Evolutionary conservation across 2,888 invertebrate species (phyloP).

Genomic region (Agrypnus murinus): DNA sequence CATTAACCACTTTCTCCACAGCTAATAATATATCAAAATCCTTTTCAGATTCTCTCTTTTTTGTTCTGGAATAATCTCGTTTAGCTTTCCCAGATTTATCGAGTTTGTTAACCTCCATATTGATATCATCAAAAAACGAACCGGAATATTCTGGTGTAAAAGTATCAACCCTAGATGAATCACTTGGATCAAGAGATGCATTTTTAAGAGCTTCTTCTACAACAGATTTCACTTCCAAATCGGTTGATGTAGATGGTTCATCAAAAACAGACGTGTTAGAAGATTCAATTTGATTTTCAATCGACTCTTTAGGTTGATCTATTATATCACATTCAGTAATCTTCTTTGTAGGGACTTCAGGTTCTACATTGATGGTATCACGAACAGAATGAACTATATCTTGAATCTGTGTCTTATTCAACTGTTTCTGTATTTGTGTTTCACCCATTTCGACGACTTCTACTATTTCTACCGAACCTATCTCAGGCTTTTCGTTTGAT

Average conservation of each 20-base stretch:
- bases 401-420: slow-evolving; percentile 67
- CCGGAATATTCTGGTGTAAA: slow-evolving; percentile 63
- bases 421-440: slow-evolving; percentile 65
- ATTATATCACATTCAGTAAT: not conserved
- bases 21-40: slow-evolving; percentile 69
- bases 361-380: slow-evolving; percentile 35
- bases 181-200: slow-evolving; percentile 35
- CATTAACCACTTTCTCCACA: slow-evolving; percentile 65
- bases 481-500: slow-evolving; percentile 42
- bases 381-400: slow-evolving; percentile 64
- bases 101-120: slow-evolving; percentile 75
- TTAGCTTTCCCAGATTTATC: slow-evolving; percentile 78
- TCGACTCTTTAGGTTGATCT: not conserved
- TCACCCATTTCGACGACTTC: slow-evolving; percentile 71
- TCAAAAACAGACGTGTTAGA: slow-evolving; percentile 38
- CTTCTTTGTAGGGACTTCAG: not conserved
- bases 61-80: slow-evolving; percentile 76
- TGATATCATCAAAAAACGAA: slow-evolving; percentile 73
- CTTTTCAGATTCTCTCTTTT: slow-evolving; percentile 67
- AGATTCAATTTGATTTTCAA: not conserved
- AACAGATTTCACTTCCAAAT: slow-evolving; percentile 58
- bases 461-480: slow-evolving; percentile 68
- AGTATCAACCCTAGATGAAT: slow-evolving; percentile 49
- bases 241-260: slow-evolving; percentile 53
- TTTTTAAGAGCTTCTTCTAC: slow-evolving; percentile 9